phyloP scores from a whole-genome alignment of 92 coral and sea anemone genomes.

The Meandrina meandrites region DNA sequence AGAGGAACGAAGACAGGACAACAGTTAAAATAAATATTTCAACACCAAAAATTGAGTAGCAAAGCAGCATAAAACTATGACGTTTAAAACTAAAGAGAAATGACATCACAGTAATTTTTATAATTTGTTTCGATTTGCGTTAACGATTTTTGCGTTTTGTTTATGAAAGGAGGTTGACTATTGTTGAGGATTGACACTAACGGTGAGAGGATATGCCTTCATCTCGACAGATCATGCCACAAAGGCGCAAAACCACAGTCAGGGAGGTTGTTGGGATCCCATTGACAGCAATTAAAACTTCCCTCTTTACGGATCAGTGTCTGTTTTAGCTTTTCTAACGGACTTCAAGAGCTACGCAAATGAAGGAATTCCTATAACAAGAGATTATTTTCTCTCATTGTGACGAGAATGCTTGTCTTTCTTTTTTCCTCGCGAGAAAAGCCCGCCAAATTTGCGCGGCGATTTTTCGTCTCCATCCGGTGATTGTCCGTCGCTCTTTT shows the following conservation, averaged over 20 bases:
- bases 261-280: too few species aligned
- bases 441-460: slow-evolving; percentile 34
- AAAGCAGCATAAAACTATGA: not conserved
- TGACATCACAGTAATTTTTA: not conserved
- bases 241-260: not conserved
- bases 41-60: not conserved
- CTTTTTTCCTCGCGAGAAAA: slow-evolving; percentile 43
- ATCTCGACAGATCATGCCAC: not conserved
- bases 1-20: not conserved
- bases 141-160: not conserved
- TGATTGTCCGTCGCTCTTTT: slow-evolving; percentile 3
- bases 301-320: not conserved
- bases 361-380: not conserved
- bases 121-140: not conserved
- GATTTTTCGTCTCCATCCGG: not conserved
- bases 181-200: not conserved
- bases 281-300: too few species aligned
- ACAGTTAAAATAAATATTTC: not conserved
- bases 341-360: not conserved
- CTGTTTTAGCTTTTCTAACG: not conserved
- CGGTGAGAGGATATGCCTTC: not conserved
- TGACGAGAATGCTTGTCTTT: not conserved
- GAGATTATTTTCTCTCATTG: not conserved
- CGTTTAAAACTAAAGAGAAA: not conserved
- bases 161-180: not conserved